Base-by-base conservation (phyloP, 35 echinoderm and acorn worm species). In the Lytechinus variegatus region DNA sequence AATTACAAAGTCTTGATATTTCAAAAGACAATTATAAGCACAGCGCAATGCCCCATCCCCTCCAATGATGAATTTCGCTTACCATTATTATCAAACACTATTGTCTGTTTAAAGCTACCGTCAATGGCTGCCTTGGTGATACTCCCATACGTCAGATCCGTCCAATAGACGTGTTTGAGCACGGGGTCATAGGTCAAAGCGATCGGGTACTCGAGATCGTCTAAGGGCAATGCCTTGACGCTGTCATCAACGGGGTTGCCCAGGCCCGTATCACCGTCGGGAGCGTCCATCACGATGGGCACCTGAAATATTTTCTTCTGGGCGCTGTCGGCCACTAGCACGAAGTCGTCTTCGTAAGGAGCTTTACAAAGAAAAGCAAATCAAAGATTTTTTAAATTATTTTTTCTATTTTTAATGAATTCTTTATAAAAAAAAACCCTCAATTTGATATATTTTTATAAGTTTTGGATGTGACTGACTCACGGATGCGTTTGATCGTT, bases 121-220 rank as follows among this genome's bases (percentile, higher is more conserved):
- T 97, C 96, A 27, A 97, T 58, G 2, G 44, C 53, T 71, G 96
- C 94, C 27, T 92, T 86, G 0, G 51, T 57, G 58, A 97, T 95
- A n/a, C 94, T 58, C 16, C 79, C 87, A 16, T 28, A 87, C 11
- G 54, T 71, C 87, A 56, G 54, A 56, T 97, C 96, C 6, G 96
- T 95, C 96, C 96, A 97, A 86, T 97, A 97, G 8, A 97, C 94
- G 52, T 95, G 95, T 12, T 61, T 94, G 24, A 91, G 86, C 8
- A 97, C 96, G 87, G 87, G 94, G 89, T 97, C 96, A 92, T 95
- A 97, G 16, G 86, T 94, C 21, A 97, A 0, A 51, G 86, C 86
- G 53, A 97, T 61, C 27, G 96, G 96, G 91, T 92, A 95, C 52
- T 55, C 28, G 24, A 97, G 86, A 52, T 97, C 89, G 61, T 92